These are phyloP conservation scores for Lagenorhynchus albirostris DNA, from an alignment of 2,113 vertebrate genomes.

Conservation along the genomic window DNA sequence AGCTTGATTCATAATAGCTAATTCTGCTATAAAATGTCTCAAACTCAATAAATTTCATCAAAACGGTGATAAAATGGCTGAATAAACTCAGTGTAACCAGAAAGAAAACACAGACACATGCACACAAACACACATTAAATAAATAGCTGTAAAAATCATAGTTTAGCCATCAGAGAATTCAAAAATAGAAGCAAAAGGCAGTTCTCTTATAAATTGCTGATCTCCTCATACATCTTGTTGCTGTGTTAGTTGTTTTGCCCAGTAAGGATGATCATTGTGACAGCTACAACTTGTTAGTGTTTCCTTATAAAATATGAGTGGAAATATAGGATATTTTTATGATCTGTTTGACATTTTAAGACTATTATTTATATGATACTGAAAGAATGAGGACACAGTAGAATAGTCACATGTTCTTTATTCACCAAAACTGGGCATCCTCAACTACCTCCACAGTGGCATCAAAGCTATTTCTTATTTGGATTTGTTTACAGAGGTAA, in stretches of 20 bases:
- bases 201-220: neutral
- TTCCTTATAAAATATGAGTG: neutral
- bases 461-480: neutral
- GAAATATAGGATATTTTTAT: neutral
- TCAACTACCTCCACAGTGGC: neutral
- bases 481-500: neutral
- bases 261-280: neutral
- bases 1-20: slow-evolving; percentile 1
- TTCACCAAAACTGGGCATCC: slow-evolving; percentile 8
- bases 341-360: slow-evolving; percentile 44
- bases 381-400: slow-evolving; percentile 62
- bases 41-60: neutral
- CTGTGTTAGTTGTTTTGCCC: neutral
- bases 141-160: neutral
- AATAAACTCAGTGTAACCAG: neutral
- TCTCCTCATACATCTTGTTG: neutral
- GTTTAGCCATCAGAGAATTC: neutral
- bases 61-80: neutral
- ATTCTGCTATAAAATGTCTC: neutral
- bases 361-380: slow-evolving; percentile 15
- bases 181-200: neutral
- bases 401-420: neutral
- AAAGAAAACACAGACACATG: neutral
- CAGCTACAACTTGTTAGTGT: slow-evolving; percentile 19
- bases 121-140: neutral